Percentiles rank a stretch among this genome's conserved stretches.
Evolutionary conservation across 2,797 vertebrate species (phyloP).

Genomic region (Leptatherina wallacei): DNA sequence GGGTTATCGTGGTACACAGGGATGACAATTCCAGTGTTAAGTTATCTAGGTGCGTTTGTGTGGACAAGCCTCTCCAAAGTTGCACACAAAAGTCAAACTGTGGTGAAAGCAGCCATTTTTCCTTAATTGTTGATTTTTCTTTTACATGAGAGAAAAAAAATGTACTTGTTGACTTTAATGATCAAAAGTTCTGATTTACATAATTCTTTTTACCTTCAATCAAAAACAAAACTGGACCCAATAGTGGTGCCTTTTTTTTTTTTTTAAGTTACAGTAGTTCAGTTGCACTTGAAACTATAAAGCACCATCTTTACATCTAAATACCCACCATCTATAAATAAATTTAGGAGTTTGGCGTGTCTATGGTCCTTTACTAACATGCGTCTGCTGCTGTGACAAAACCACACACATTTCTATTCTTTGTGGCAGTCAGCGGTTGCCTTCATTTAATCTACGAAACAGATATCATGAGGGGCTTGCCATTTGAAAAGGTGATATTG

Average conservation of each 20-base stretch:
- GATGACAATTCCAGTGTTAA: slow-evolving; percentile 51
- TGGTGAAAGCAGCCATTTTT: slow-evolving; percentile 28
- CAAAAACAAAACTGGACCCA: slow-evolving; percentile 7
- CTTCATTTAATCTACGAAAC: slow-evolving; percentile 13
- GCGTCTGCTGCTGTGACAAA: not conserved
- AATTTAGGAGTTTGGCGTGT: not conserved
- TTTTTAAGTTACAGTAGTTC: not conserved
- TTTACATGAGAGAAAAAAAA: slow-evolving; percentile 31
- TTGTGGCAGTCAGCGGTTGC: slow-evolving; percentile 17
- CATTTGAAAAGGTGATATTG: slow-evolving; percentile 30
- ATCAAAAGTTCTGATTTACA: slow-evolving; percentile 6
- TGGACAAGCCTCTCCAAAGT: slow-evolving; percentile 52
- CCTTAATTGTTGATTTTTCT: slow-evolving; percentile 21
- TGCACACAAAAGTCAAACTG: slow-evolving; percentile 48
- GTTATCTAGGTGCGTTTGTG: slow-evolving; percentile 56
- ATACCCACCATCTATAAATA: not conserved
- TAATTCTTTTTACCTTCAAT: not conserved
- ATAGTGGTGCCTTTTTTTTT: not conserved
- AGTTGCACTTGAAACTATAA: not conserved
- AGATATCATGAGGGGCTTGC: slow-evolving; percentile 27
- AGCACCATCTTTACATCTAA: slow-evolving; percentile 1
- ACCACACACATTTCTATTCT: not conserved
- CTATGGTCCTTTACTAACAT: not conserved
- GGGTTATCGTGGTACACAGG: slow-evolving; percentile 67
- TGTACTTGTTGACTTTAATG: slow-evolving; percentile 15